Percentiles rank a stretch among this genome's conserved stretches.
Evolutionary conservation across 2,113 vertebrate species (phyloP).

Genomic region (Arothron firmamentum): DNA sequence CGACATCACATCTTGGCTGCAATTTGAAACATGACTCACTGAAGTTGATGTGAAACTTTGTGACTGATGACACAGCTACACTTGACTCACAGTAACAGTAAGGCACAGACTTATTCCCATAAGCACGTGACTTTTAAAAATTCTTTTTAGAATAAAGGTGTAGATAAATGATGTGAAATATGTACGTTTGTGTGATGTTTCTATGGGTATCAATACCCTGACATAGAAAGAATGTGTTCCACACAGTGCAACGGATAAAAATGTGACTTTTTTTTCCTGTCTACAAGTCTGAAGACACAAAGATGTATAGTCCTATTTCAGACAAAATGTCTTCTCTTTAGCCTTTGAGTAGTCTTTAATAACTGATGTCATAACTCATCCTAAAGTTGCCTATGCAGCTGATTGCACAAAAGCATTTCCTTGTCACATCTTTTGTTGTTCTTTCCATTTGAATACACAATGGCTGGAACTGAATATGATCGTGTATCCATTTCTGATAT

Average conservation of each 20-base stretch:
- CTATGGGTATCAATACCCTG: too few species aligned
- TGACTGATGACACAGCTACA: slow-evolving; percentile 64
- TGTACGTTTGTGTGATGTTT: too few species aligned
- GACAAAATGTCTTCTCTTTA: slow-evolving; percentile 11
- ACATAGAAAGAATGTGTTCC: too few species aligned
- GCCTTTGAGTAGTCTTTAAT: slow-evolving; percentile 7
- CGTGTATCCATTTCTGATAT: too few species aligned
- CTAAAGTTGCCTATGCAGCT: slow-evolving; percentile 18
- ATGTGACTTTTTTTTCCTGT: too few species aligned
- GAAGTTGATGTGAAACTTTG: slow-evolving; percentile 61
- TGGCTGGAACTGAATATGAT: slow-evolving; percentile 6
- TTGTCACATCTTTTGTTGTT: background rate
- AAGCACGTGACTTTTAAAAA: slow-evolving; percentile 58
- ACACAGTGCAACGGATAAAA: too few species aligned
- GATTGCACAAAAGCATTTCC: slow-evolving; percentile 1
- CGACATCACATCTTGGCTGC: slow-evolving; percentile 47
- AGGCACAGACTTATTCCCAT: slow-evolving; percentile 59
- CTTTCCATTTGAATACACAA: slow-evolving; percentile 16
- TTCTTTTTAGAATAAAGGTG: too few species aligned
- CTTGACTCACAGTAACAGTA: slow-evolving; percentile 60
- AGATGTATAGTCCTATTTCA: background rate
- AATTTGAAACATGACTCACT: slow-evolving; percentile 63
- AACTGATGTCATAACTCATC: slow-evolving; percentile 20
- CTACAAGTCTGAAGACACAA: background rate
- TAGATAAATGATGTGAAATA: too few species aligned